These are phyloP conservation scores for Dynastes tityus DNA, from an alignment of 2,888 invertebrate species.

Conservation along the genomic window DNA sequence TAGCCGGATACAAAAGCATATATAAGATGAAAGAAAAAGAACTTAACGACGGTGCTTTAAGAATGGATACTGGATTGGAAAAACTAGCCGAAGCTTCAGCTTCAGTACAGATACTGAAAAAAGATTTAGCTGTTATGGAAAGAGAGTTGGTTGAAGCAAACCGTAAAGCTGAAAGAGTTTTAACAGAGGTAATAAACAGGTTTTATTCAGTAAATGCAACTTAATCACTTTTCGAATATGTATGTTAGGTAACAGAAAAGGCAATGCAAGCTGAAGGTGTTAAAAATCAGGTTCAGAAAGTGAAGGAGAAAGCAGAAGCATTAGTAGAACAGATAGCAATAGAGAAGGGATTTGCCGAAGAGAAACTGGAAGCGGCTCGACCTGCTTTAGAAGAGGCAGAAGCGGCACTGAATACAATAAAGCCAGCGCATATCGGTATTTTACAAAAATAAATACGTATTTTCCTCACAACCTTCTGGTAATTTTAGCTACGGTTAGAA, in stretches of 20 bases:
- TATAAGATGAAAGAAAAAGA: constrained; percentile 92
- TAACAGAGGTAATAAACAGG: constrained; percentile 75
- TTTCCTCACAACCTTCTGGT: not conserved
- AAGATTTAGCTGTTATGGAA: constrained; percentile 95
- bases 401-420: constrained; percentile 94
- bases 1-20: constrained; percentile 95
- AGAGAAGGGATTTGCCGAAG: constrained; percentile 93
- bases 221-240: not conserved
- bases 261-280: constrained; percentile 97
- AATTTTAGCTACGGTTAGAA: constrained; percentile 84
- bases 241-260: constrained; percentile 84
- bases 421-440: constrained; percentile 91
- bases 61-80: constrained; percentile 97
- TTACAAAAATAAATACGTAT: constrained; percentile 20
- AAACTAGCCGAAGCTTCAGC: constrained; percentile 96
- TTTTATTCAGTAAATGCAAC: not conserved
- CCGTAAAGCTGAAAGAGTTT: constrained; percentile 90
- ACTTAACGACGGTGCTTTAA: constrained; percentile 88
- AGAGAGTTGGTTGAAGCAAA: constrained; percentile 94
- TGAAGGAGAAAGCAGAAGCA: constrained; percentile 95
- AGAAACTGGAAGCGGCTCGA: constrained; percentile 94
- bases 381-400: constrained; percentile 97
- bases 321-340: constrained; percentile 89
- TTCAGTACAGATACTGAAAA: constrained; percentile 92
- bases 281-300: constrained; percentile 95